Base-by-base conservation (phyloP, 1,140 invertebrate species). In the Calosoma granatense region DNA sequence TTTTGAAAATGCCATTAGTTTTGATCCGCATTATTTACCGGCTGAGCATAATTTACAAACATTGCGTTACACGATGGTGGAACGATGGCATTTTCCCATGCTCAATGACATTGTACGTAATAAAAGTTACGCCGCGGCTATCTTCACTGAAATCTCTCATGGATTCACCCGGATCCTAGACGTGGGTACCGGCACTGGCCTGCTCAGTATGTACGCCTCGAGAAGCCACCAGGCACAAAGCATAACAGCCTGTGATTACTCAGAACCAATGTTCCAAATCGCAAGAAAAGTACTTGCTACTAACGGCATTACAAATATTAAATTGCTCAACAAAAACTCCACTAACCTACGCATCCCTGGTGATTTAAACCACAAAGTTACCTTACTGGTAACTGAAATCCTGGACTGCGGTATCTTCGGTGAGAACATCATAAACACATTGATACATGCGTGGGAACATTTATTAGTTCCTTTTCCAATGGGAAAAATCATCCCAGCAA, bases 41-140 rank as follows among this genome's bases (percentile, higher is more conserved):
- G 70, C 72, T 2, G 56, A 59, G 21, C 66, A 70, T 36, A 75
- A 75, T 56, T 59, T 77, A 21, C 70, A 77, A 54, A 74, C 70
- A 56, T 62, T 72, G 9, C 69, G 65, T 19, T 72, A 72, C 62
- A 61, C 67, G 47, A 53, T 76, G 1, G 72, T 80, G 11, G 78
- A 80, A 59, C 61, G 78, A 51, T 81, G 79, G 79, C 78, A 81
- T 63, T 79, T 78, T 63, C 64, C 74, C 11, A 81, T 81, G 79
- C 60, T 81, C 1, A 81, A 81, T 67, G 78, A 80, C 65, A 62
- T 55, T 6, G 59, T 58, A 22, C 63, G 79, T 53, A 81, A 81
- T 67, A 56, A 65, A 56, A 67, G 70, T n/a, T 80, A 70, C 61
- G 62, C 66, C 54, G 59, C 64, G 57, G 77, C 77, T 2, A 77